These are phyloP conservation scores for Myxocyprinus asiaticus DNA, from an alignment of 2,113 vertebrate species.

Conservation along the genomic window DNA sequence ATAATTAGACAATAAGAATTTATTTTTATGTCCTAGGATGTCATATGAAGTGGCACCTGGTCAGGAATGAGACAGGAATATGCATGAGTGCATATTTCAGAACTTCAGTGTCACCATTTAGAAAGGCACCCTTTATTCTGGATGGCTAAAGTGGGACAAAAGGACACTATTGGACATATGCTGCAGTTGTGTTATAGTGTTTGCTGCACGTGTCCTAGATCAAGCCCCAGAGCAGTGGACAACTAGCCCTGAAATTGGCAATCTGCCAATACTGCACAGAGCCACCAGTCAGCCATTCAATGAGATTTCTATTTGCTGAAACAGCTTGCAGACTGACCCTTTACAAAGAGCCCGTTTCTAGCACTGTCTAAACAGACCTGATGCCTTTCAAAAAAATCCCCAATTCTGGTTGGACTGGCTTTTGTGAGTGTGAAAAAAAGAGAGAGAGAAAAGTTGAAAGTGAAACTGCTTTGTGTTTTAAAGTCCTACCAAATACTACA, in stretches of 20 bases:
- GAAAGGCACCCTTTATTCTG: constrained; percentile 17
- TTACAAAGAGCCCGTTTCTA: neutral
- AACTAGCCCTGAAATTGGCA: constrained; percentile 25
- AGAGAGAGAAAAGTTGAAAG: neutral
- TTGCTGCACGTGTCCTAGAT: constrained; percentile 7
- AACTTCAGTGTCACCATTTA: neutral
- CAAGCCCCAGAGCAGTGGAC: neutral
- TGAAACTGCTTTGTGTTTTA: neutral
- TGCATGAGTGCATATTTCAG: too few species aligned
- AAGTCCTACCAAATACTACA: neutral
- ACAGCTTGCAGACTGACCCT: neutral
- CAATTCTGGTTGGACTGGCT: neutral
- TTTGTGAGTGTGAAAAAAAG: neutral
- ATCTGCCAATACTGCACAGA: constrained; percentile 13
- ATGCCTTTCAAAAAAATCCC: neutral
- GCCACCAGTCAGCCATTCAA: neutral
- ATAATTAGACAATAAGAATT: too few species aligned
- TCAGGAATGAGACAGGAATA: neutral
- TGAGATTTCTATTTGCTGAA: constrained; percentile 18
- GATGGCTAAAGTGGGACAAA: constrained; percentile 32
- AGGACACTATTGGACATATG: neutral
- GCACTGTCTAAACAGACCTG: neutral
- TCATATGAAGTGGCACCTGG: neutral
- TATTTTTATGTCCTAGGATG: too few species aligned
- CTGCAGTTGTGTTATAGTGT: neutral